These are phyloP conservation scores for Penelope pileata DNA, from an alignment of 2,113 vertebrate genomes.

Conservation along the genomic window DNA sequence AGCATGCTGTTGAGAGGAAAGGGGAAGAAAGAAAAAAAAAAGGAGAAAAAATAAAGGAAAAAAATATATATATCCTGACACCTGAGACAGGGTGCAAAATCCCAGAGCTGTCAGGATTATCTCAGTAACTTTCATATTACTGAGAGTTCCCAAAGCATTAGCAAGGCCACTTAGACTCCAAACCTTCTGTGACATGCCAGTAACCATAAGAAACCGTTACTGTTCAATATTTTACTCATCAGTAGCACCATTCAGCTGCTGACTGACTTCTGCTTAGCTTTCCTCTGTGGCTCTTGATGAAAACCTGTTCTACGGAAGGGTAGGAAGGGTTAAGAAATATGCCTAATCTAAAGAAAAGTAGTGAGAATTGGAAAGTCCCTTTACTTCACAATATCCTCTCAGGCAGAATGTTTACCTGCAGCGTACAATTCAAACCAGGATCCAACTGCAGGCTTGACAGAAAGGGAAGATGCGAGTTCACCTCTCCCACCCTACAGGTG, in stretches of 20 bases:
- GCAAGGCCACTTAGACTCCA: not conserved
- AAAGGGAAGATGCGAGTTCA: not conserved
- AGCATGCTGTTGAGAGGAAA: not conserved
- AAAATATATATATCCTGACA: constrained; percentile 10
- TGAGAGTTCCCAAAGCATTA: not conserved
- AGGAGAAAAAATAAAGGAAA: not conserved
- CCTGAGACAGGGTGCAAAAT: constrained; percentile 21
- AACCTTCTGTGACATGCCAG: not conserved
- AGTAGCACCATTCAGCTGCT: not conserved
- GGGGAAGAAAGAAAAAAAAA: not conserved
- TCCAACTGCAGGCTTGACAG: not conserved
- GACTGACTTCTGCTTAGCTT: not conserved
- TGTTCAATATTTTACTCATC: not conserved
- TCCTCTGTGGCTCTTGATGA: not conserved
- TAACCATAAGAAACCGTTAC: not conserved
- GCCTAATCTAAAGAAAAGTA: not conserved
- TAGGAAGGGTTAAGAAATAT: not conserved
- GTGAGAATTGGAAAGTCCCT: not conserved
- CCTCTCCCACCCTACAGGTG: not conserved
- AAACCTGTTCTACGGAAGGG: not conserved
- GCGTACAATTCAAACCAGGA: not conserved
- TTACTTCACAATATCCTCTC: not conserved
- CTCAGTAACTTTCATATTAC: not conserved
- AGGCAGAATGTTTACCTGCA: not conserved
- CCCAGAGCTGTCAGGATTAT: constrained; percentile 28